Evolutionary conservation across 2,113 vertebrate genomes (phyloP).

Genomic region (Larimichthys polyactis): DNA sequence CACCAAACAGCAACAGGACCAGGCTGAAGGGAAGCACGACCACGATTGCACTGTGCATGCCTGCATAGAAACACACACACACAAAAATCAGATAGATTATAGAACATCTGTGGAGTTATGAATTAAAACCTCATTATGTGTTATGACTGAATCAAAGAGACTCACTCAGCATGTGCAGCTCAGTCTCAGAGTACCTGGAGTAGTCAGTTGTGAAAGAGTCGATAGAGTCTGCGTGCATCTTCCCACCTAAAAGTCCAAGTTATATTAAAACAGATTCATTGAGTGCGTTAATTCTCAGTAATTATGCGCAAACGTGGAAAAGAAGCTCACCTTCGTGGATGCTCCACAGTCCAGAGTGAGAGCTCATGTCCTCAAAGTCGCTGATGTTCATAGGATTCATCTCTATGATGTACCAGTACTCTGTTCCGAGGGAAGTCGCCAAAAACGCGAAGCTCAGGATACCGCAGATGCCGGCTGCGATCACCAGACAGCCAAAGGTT

Average conservation of each 20-base stretch:
- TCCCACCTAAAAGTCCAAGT: slow-evolving; percentile 40
- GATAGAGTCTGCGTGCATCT: slow-evolving; percentile 27
- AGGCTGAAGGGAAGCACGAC: slow-evolving; percentile 85
- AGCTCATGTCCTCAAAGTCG: slow-evolving; percentile 66
- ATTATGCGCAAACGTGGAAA: neutral
- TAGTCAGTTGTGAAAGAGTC: slow-evolving; percentile 65
- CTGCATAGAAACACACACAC: slow-evolving; percentile 54
- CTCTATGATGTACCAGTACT: slow-evolving; percentile 86
- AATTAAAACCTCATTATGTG: slow-evolving; percentile 19
- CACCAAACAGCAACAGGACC: slow-evolving; percentile 82
- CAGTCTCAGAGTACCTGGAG: slow-evolving; percentile 72
- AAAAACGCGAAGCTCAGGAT: slow-evolving; percentile 82
- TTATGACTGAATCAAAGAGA: slow-evolving; percentile 18
- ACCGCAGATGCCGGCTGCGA: slow-evolving; percentile 79
- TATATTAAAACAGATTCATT: neutral
- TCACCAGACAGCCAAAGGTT: slow-evolving; percentile 74
- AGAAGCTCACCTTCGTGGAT: slow-evolving; percentile 71
- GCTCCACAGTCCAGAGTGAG: slow-evolving; percentile 81
- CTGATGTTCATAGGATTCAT: slow-evolving; percentile 72
- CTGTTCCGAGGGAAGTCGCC: slow-evolving; percentile 80
- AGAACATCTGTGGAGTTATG: slow-evolving; percentile 20
- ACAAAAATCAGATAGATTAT: slow-evolving; percentile 23
- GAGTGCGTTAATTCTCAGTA: neutral
- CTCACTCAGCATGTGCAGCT: slow-evolving; percentile 80
- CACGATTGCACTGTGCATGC: slow-evolving; percentile 81